Base-by-base conservation (phyloP, 2,113 vertebrate genomes). In the Festucalex cinctus region DNA sequence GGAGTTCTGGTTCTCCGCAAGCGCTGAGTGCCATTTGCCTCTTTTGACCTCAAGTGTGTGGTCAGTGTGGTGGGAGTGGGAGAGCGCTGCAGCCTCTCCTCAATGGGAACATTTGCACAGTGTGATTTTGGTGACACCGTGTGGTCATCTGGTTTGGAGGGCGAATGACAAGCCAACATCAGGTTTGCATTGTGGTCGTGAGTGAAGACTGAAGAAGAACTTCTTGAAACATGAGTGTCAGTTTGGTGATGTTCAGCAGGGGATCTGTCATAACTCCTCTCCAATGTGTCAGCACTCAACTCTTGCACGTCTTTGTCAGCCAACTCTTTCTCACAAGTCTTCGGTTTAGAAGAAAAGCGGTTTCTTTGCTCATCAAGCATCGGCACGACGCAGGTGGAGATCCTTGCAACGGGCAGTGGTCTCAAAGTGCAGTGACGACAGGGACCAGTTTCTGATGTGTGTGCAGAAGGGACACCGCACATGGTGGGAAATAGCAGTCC, bases 161-260 rank as follows among this genome's bases (percentile, higher is more conserved):
- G 4, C 13, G 26, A 57, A 20, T 56, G 26, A 63, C 58, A 36
- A 1, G 9, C 58, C 20, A 80, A 69, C 64, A 60, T 65, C 20
- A 81, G 4, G 54, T 88, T 90, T 32, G 83, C 68, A 66, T 90
- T 89, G 60, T 78, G 80, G 69, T 91, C 89, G 28, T 88, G 60
- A 10, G 49, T 48, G 6, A 62, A 12, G 20, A 28, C 36, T 39
- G 78, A 26, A 36, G 75, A 51, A 62, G 63, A 32, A 36, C 63
- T 65, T 69, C 9, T 62, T 61, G 54, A 41, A 12, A 58, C 37
- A 5, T 14, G 17, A 13, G 17, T n/a, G 28, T 67, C 60, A 5
- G 64, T n/a, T 70, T 39, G 6, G 51, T 44, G 39, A 9, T 36
- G 37, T 43, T 74, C 37, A 44, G 58, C 56, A 22, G 67, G 37